Base-by-base conservation (phyloP, 2,113 vertebrate species). In the Psittacara wagleri region DNA sequence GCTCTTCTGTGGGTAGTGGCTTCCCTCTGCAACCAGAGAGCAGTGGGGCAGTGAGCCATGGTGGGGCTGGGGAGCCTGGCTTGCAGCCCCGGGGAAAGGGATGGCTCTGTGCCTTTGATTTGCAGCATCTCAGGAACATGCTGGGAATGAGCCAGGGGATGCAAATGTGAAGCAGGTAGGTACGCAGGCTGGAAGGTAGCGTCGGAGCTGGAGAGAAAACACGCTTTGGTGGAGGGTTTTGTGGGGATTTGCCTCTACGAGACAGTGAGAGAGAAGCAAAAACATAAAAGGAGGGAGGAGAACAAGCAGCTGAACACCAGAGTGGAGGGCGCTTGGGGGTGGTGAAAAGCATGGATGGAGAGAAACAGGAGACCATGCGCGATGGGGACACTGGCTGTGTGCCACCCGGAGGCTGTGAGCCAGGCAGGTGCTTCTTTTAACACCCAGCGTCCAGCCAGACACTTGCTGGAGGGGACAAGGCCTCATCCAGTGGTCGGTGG, bases 61-160 rank as follows among this genome's bases (percentile, higher is more conserved):
- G 41, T 37, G 37, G 29, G 46, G 33, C 13, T 3, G 1, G 43
- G 22, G 25, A 17, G 11, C 9, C 61, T 46, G 44, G 29, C 1
- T 0, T 49, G 74, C 37, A 63, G 69, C 51, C 18, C 49, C 0
- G 1, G 8, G 27, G 51, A 49, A 39, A 44, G 82, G 46, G 51
- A 62, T 0, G 1, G 27, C 31, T 82, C 46, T 0, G 0, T 1
- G 4, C 22, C 46, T 93, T 78, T 72, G 46, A 44, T 82, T 49
- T 67, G 43, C 66, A 87, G 82, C 0, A 0, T 2, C 3, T 35
- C 2, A 5, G 69, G 44, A 81, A 39, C 4, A 2, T 62, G 61
- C 61, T 84, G 78, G 67, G 79, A 86, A 54, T 15, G 52, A 94
- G 48, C 43, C 0, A 0, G 37, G 76, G 0, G 6, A n/a, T 66